Percentiles rank a stretch among this genome's conserved stretches.
Evolutionary conservation across 2,888 invertebrate species (phyloP).

Genomic region (Oscheius sp.): DNA sequence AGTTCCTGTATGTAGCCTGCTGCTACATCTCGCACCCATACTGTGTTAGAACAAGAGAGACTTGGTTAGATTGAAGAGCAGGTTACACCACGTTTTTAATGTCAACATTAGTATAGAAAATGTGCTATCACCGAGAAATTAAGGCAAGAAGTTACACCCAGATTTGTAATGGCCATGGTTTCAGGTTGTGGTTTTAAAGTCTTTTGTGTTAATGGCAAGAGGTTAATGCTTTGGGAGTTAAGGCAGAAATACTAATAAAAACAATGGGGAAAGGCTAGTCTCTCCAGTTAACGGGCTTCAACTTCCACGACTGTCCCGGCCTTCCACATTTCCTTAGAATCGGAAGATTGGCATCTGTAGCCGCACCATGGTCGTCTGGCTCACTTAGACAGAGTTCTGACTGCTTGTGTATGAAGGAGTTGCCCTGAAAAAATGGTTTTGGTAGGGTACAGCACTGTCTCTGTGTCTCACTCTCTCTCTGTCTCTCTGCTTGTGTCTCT

Average conservation of each 20-base stretch:
- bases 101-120: conserved; percentile 31
- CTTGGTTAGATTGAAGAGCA: conserved; percentile 37
- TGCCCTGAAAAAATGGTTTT: conserved; percentile 5
- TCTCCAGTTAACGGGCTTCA: conserved; percentile 17
- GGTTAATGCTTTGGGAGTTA: conserved; percentile 24
- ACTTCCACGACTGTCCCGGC: conserved; percentile 25
- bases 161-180: conserved; percentile 22
- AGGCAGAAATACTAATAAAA: conserved; percentile 28
- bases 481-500: no score
- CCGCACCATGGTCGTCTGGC: conserved; percentile 40
- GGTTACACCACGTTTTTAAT: conserved; percentile 38
- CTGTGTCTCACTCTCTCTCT: no score
- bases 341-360: conserved; percentile 46
- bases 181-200: conserved; percentile 26
- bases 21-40: conserved; percentile 36
- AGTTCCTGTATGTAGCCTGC: conserved; percentile 39
- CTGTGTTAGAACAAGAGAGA: not conserved
- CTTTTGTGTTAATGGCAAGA: conserved; percentile 28
- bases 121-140: not conserved
- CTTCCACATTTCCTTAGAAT: conserved; percentile 32
- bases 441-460: no score
- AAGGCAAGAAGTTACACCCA: conserved; percentile 9
- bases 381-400: conserved; percentile 64
- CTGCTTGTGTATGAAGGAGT: conserved; percentile 53
- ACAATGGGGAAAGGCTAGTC: conserved; percentile 24